Percentiles rank a stretch among this genome's conserved stretches.
Evolutionary conservation across 2,797 vertebrate species (phyloP).

Genomic region (Gadopsis marmoratus): DNA sequence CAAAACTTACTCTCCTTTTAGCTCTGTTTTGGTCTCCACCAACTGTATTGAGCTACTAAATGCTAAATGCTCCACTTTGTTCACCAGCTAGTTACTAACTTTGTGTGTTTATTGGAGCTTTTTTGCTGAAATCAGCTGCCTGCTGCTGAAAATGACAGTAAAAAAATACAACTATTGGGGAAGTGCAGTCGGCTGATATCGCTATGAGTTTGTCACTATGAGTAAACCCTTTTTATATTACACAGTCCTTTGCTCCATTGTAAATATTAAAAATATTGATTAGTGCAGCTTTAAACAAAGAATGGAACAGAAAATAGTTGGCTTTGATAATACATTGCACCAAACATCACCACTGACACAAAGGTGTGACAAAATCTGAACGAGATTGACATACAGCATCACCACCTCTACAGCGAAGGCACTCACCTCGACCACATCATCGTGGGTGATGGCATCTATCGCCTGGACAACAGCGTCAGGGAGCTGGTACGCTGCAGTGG

Average conservation of each 20-base stretch:
- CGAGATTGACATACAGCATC: not conserved
- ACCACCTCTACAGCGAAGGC: not conserved
- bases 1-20: not conserved
- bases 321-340: not conserved
- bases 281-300: not conserved
- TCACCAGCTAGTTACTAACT: not conserved
- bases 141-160: not conserved
- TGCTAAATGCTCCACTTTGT: not conserved
- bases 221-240: not conserved
- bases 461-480: constrained; percentile 83
- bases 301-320: not conserved
- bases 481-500: constrained; percentile 82
- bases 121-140: not conserved
- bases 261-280: not conserved
- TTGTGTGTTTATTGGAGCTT: not conserved
- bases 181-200: not conserved
- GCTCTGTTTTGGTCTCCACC: not conserved
- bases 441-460: constrained; percentile 86
- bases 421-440: constrained; percentile 90
- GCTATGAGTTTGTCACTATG: not conserved
- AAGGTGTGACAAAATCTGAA: not conserved
- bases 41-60: not conserved
- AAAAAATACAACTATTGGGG: too few species aligned
- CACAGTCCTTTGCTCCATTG: not conserved
- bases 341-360: not conserved